These are phyloP conservation scores for Synaphobranchus kaupii DNA, from an alignment of 2,797 vertebrate species.

Conservation along the genomic window DNA sequence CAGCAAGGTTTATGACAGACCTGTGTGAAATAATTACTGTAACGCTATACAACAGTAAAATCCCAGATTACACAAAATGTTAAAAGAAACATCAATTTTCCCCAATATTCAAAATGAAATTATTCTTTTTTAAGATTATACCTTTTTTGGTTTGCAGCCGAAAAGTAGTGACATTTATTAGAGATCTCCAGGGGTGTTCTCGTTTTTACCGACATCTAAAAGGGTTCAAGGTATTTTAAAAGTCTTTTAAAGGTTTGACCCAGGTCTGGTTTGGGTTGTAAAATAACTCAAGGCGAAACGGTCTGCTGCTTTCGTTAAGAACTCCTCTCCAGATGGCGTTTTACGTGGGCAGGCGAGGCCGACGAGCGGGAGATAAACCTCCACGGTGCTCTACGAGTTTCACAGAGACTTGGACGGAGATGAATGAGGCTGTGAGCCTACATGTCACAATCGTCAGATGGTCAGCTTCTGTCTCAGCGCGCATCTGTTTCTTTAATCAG, in stretches of 20 bases:
- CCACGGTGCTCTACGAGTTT: not conserved
- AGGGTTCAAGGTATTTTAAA: too few relatives aligned
- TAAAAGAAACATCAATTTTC: too few relatives aligned
- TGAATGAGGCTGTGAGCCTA: not conserved
- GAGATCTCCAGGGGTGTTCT: not conserved
- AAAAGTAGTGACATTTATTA: too few relatives aligned
- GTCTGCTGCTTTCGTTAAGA: not conserved
- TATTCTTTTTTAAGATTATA: too few relatives aligned
- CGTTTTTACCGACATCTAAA: not conserved
- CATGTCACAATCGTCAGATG: not conserved
- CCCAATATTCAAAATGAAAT: too few relatives aligned
- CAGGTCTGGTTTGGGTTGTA: constrained; percentile 1
- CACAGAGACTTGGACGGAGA: not conserved
- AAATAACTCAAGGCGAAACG: not conserved
- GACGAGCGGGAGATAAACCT: not conserved
- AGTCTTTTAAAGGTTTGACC: not conserved
- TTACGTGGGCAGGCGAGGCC: not conserved
- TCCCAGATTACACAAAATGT: too few relatives aligned
- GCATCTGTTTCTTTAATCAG: not conserved
- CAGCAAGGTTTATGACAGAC: too few relatives aligned
- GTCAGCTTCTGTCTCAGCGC: not conserved
- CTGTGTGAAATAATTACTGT: too few relatives aligned
- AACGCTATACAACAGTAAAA: too few relatives aligned
- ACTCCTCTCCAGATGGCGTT: not conserved
- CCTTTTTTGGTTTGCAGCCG: too few relatives aligned